Conservation (phyloP, 2,797 vertebrate genomes). For the Lepilemur ruficaudatus region DNA sequence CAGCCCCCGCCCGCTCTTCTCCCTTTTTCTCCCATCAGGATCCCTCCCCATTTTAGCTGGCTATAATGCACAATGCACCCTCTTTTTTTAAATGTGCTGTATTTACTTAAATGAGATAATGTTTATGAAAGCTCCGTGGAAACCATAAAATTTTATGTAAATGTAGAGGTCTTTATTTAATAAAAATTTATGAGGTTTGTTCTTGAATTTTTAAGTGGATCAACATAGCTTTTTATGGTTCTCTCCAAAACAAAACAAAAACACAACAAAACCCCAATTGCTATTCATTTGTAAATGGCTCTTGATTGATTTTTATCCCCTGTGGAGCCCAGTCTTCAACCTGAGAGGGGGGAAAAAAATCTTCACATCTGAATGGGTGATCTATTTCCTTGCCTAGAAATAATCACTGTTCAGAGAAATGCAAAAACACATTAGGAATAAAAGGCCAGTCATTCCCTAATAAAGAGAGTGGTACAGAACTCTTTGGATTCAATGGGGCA, state of each 20-base stretch:
- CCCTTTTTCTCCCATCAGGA: not conserved
- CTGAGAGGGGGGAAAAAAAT: not conserved
- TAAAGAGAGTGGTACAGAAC: not conserved
- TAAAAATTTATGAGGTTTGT: slow-evolving; percentile 43
- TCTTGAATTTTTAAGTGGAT: slow-evolving; percentile 53
- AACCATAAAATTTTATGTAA: slow-evolving; percentile 52
- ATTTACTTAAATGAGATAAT: slow-evolving; percentile 62
- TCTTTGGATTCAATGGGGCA: not conserved
- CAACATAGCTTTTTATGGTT: slow-evolving; percentile 37
- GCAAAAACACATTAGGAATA: not conserved
- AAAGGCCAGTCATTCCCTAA: not conserved
- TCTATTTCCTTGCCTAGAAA: not conserved
- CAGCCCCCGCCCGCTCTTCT: not conserved
- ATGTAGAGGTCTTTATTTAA: slow-evolving; percentile 56
- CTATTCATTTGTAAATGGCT: slow-evolving; percentile 60
- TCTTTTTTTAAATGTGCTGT: not conserved
- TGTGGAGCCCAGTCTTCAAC: not conserved
- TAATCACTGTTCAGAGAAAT: not conserved
- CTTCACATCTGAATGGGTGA: not conserved
- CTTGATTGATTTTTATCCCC: slow-evolving; percentile 55
- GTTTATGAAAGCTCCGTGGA: slow-evolving; percentile 51
- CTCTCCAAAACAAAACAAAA: slow-evolving; percentile 44
- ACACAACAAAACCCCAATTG: not conserved
- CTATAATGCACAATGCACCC: not conserved
- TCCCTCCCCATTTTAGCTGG: not conserved